Evolutionary conservation across 2,888 invertebrate genomes (phyloP).

Genomic region (Heterodera filipjevi): DNA sequence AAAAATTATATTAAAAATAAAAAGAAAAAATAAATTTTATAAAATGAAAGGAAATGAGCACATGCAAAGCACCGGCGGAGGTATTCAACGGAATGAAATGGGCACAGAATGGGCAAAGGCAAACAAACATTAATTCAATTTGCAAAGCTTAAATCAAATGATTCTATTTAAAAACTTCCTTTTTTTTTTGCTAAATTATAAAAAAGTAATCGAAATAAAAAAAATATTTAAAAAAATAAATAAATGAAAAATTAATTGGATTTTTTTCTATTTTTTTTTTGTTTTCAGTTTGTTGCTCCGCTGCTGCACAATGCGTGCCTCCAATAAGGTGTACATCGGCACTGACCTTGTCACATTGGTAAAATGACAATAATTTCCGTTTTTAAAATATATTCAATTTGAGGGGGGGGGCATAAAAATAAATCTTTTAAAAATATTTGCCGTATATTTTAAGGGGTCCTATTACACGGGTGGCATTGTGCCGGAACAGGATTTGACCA

Average conservation of each 20-base stretch:
- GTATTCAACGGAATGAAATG: constrained; percentile 62
- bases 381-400: too few species aligned
- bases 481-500: constrained; percentile 53
- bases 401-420: too few species aligned
- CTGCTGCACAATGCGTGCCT: constrained; percentile 53
- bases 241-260: constrained; percentile 14
- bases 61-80: constrained; percentile 45
- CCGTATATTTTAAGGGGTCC: neutral
- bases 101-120: constrained; percentile 61
- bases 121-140: neutral
- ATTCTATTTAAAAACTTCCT: neutral
- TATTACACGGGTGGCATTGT: constrained; percentile 51
- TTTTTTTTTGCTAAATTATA: too few species aligned
- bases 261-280: constrained; percentile 18
- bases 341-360: constrained; percentile 58
- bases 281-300: constrained; percentile 54
- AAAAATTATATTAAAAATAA: too few species aligned
- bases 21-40: too few species aligned
- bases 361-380: neutral
- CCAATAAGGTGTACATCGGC: constrained; percentile 61
- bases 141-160: neutral
- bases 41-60: constrained; percentile 18
- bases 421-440: too few species aligned
- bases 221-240: too few species aligned
- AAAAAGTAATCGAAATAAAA: too few species aligned